Percentiles rank a stretch among this genome's conserved stretches.
phyloP scores from a whole-genome alignment of 2,888 invertebrate genomes.

The Leptinotarsa rubiginosa region DNA sequence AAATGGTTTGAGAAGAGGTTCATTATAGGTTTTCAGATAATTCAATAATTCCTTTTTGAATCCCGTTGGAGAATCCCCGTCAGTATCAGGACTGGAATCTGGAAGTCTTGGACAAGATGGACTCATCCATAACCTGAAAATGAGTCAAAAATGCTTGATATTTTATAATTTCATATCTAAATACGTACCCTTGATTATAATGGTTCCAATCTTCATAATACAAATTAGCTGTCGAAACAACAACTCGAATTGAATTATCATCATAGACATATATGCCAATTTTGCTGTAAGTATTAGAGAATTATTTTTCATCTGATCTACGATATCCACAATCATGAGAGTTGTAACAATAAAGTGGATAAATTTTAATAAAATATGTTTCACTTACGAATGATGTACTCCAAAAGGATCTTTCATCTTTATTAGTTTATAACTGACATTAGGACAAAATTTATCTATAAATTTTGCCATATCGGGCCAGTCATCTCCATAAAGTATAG shows the following conservation, averaged over 20 bases:
- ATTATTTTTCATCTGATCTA: neutral
- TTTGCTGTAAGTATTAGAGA: slow-evolving; percentile 71
- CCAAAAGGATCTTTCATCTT: slow-evolving; percentile 84
- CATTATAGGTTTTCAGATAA: slow-evolving; percentile 82
- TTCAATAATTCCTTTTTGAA: slow-evolving; percentile 83
- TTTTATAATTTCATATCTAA: neutral
- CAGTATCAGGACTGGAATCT: slow-evolving; percentile 67
- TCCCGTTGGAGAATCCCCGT: slow-evolving; percentile 84
- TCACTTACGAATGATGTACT: slow-evolving; percentile 85
- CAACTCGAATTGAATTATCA: slow-evolving; percentile 84
- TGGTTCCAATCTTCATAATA: slow-evolving; percentile 94
- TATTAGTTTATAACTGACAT: slow-evolving; percentile 76
- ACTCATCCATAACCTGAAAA: slow-evolving; percentile 86
- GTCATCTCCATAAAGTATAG: slow-evolving; percentile 83
- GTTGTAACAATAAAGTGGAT: too few species aligned
- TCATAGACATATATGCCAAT: slow-evolving; percentile 88
- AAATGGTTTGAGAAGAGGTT: slow-evolving; percentile 78
- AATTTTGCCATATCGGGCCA: slow-evolving; percentile 65
- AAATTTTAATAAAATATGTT: slow-evolving; percentile 7
- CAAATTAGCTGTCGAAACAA: slow-evolving; percentile 92
- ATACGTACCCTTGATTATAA: slow-evolving; percentile 85
- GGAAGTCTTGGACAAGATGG: slow-evolving; percentile 79
- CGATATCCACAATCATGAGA: neutral
- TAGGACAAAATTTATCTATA: slow-evolving; percentile 70
- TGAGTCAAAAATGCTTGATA: neutral